Evolutionary conservation across 2,888 invertebrate genomes (phyloP).

Genomic region (Alcis repandata): DNA sequence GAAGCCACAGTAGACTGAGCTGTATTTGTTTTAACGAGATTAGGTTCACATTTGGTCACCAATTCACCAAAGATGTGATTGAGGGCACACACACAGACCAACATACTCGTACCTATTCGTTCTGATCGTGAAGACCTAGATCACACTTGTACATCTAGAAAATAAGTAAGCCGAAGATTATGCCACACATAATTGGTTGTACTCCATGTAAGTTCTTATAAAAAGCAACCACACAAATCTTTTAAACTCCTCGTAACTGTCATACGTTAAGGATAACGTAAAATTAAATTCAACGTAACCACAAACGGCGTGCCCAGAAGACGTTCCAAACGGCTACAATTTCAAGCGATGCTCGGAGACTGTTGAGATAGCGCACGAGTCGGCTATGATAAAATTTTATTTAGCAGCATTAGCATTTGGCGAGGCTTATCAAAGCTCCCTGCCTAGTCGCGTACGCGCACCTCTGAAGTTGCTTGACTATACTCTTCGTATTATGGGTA

Average conservation of each 20-base stretch:
- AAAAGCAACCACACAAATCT: not conserved
- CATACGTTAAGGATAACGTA: slow-evolving; percentile 15
- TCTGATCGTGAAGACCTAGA: not conserved
- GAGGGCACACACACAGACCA: too few relatives aligned
- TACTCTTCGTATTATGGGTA: slow-evolving; percentile 38
- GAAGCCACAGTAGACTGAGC: not conserved
- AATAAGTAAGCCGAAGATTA: not conserved
- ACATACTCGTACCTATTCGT: too few relatives aligned
- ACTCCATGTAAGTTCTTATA: not conserved
- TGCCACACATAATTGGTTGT: too few relatives aligned
- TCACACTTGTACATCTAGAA: not conserved
- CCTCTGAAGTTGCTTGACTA: slow-evolving; percentile 54
- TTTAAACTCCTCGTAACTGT: not conserved
- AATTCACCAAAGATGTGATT: too few relatives aligned
- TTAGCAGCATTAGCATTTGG: slow-evolving; percentile 74
- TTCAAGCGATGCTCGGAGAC: slow-evolving; percentile 19
- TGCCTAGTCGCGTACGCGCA: slow-evolving; percentile 59
- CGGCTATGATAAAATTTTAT: slow-evolving; percentile 75
- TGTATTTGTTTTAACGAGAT: too few relatives aligned
- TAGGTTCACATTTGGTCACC: too few relatives aligned
- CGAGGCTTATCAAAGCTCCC: slow-evolving; percentile 67
- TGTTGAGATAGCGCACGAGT: slow-evolving; percentile 61
- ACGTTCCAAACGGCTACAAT: slow-evolving; percentile 25
- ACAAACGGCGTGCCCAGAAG: slow-evolving; percentile 20
- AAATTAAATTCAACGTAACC: slow-evolving; percentile 22